Conservation (phyloP, 2,797 vertebrate genomes). For the Stomatorhinus walkeri region DNA sequence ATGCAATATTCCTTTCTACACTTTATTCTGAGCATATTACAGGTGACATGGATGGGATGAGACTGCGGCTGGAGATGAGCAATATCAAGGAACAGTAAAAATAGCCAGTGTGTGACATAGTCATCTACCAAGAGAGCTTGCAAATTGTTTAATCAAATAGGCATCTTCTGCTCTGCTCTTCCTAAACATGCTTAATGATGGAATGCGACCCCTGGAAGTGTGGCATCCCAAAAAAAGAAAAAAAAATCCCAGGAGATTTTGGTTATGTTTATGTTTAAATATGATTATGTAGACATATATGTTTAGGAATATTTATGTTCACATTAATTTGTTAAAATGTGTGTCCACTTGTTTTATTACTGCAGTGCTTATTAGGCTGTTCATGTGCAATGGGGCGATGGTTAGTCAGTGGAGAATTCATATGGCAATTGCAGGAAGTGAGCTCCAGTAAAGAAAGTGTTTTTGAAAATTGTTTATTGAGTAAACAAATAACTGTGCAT, state of each 20-base stretch:
- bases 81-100: background rate
- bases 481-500: background rate
- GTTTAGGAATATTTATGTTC: too few relatives aligned
- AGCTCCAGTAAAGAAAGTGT: background rate
- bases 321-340: too few relatives aligned
- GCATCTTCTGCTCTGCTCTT: background rate
- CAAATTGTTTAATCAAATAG: background rate
- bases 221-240: background rate
- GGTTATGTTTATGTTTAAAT: background rate
- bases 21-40: background rate
- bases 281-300: too few relatives aligned
- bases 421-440: background rate
- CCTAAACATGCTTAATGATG: background rate
- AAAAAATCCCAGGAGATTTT: background rate
- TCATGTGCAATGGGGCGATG: too few relatives aligned
- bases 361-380: too few relatives aligned
- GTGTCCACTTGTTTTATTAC: too few relatives aligned
- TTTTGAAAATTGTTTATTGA: background rate
- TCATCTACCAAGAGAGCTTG: background rate
- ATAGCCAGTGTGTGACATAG: background rate
- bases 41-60: background rate
- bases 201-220: background rate
- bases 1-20: background rate
- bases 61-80: background rate
- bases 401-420: too few relatives aligned